Evolutionary conservation across 2,113 vertebrate species (phyloP), one percentile per base, ranked within the genome.

Genomic region (Pogona vitticeps): DNA sequence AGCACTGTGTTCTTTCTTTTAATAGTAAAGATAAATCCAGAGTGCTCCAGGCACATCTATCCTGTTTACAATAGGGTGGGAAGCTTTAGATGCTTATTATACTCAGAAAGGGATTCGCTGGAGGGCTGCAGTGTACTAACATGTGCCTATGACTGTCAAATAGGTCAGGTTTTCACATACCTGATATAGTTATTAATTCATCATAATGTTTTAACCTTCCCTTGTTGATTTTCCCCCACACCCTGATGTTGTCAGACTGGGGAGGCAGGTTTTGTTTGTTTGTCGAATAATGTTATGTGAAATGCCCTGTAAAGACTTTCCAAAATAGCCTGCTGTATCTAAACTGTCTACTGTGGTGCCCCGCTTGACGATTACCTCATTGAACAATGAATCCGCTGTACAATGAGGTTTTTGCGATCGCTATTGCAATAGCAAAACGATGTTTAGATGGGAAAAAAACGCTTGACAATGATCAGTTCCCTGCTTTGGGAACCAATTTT

Each of bases 1-100:
- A 88, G 80, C 78, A 76, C 2, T 83, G 84, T n/a, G 88, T 46
- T 26, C 84, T 88, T 90, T 73, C 33, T 67, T 90, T 83, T 42
- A 88, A 71, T 91, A 36, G 81, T 75, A 23, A 1, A 65, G 88
- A 80, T 87, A 87, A 86, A 42, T 77, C 71, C 33, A 42, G 90
- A 0, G 10, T 73, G 0, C 79, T 0, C 33, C 2, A 52, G 89
- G 91, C 91, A 91, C 75, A 3, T 5, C 0, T 17, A 40, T 0
- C 0, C 6, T 23, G 65, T 68, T 0, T 18, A 83, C 79, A 84
- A 33, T 0, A 0, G n/a, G 52, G 31, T 1, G 28, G 31, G 36
- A 10, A 0, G 8, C 17, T 71, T 77, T 61, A 52, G 80, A 82
- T 68, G 40, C 31, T 0, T 1, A 3, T 8, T 78, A 8, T 38